A percentile compares a stretch with the other conserved stretches of the same genome.
Conservation (phyloP, 2,113 vertebrate species). For the Pavo muticus region DNA sequence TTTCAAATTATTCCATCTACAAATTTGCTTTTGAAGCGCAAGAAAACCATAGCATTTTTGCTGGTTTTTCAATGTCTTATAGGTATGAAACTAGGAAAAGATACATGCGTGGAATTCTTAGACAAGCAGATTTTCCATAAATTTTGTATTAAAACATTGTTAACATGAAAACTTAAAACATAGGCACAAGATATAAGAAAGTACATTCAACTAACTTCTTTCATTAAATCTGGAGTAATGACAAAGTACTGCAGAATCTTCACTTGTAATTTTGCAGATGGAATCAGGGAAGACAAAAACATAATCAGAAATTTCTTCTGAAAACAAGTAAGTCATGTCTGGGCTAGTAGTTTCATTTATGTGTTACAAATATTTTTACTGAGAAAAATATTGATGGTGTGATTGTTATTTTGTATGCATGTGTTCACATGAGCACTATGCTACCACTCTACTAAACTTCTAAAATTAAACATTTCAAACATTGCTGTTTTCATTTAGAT, state of each 20-base stretch:
- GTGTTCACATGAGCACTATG: not conserved
- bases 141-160: not conserved
- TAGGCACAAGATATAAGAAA: not conserved
- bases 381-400: not conserved
- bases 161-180: not conserved
- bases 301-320: not conserved
- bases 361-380: not conserved
- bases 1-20: not conserved
- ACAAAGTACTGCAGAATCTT: not conserved
- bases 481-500: not conserved
- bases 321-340: not conserved
- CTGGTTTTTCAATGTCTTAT: not conserved
- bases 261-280: not conserved
- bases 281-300: not conserved
- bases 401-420: rapidly evolving
- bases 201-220: not conserved
- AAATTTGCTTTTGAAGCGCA: not conserved
- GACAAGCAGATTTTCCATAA: not conserved
- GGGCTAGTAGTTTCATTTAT: not conserved
- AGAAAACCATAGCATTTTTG: not conserved
- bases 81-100: not conserved
- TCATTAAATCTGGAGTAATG: not conserved
- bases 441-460: not conserved
- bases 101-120: not conserved
- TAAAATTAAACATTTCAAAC: not conserved